phyloP scores from a whole-genome alignment of 2,113 vertebrate genomes.

The Bagarius yarrelli region DNA sequence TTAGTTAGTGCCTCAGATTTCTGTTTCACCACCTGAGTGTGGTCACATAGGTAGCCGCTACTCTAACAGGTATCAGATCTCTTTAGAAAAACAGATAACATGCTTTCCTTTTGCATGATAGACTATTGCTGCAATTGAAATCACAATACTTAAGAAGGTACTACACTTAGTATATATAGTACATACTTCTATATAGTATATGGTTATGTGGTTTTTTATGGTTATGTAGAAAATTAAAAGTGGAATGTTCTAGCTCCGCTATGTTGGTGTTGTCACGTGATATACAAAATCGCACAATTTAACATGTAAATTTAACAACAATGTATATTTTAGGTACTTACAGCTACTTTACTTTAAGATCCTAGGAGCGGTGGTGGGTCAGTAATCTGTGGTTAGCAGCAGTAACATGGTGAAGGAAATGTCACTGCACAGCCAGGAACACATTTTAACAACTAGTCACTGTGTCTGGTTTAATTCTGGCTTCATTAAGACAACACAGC shows the following conservation, averaged over 20 bases:
- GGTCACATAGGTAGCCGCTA: neutral
- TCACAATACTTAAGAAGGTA: too few species aligned
- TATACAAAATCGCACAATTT: too few species aligned
- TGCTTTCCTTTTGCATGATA: neutral
- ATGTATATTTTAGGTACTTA: too few species aligned
- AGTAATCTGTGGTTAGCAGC: neutral
- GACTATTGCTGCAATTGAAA: too few species aligned
- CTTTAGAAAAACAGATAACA: neutral
- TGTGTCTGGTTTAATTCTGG: neutral
- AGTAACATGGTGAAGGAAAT: neutral
- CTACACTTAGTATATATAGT: too few species aligned
- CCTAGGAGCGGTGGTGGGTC: neutral
- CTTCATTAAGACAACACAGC: neutral
- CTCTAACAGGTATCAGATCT: neutral
- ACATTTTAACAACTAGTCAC: neutral
- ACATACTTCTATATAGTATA: too few species aligned
- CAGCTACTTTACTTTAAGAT: too few species aligned
- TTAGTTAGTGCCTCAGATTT: neutral
- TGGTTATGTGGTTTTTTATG: too few species aligned
- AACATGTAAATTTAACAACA: too few species aligned
- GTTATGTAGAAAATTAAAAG: too few species aligned
- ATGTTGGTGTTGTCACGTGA: too few species aligned
- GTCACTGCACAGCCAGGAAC: neutral
- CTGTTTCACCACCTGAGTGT: neutral
- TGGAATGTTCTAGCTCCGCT: too few species aligned